A percentile compares a stretch with the other conserved stretches of the same genome.
Evolutionary conservation across 2,113 vertebrate genomes (phyloP).

Genomic region (Cephalopterus ornatus): DNA sequence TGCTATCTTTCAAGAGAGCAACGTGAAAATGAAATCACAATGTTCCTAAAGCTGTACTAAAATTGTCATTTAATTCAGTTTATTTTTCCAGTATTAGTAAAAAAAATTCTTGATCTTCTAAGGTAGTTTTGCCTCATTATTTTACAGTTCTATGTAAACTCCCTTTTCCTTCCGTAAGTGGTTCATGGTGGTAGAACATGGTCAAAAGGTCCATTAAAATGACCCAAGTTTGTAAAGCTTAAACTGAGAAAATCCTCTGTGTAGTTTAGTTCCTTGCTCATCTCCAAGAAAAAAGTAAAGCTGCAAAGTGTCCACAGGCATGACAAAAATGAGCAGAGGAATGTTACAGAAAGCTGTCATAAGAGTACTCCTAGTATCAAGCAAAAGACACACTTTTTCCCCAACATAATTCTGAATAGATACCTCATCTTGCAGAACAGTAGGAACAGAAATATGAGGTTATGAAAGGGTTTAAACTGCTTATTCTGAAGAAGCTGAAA

Average conservation of each 20-base stretch:
- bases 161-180: background rate
- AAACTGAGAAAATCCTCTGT: background rate
- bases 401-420: background rate
- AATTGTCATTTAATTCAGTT: background rate
- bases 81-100: background rate
- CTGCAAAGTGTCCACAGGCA: background rate
- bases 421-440: background rate
- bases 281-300: background rate
- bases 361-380: background rate
- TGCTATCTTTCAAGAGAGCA: rapidly evolving
- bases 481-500: background rate
- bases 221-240: background rate
- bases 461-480: background rate
- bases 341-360: background rate
- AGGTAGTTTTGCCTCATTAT: background rate
- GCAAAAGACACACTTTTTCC: background rate
- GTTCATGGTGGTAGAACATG: background rate
- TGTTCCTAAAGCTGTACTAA: background rate
- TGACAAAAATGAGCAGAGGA: background rate
- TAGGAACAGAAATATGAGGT: background rate
- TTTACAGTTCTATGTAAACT: background rate
- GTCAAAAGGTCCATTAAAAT: background rate
- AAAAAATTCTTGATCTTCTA: background rate
- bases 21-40: background rate
- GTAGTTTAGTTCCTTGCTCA: background rate